Evolutionary conservation across 2,113 vertebrate genomes (phyloP).

Genomic region (Lichenostomus cassidix): DNA sequence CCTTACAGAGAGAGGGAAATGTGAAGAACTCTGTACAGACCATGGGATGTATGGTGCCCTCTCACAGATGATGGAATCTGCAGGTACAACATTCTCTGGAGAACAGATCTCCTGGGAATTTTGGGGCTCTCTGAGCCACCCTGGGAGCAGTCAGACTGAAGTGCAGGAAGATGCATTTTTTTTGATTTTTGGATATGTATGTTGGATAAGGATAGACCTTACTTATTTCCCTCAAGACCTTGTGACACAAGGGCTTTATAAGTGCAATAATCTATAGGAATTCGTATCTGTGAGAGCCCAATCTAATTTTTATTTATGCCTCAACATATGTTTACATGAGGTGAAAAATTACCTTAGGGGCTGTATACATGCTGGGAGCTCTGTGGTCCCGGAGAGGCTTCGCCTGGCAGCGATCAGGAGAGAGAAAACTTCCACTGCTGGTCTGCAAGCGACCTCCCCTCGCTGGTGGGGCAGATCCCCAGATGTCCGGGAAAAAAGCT

Average conservation of each 20-base stretch:
- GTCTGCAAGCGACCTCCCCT: no score
- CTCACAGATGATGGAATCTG: neutral
- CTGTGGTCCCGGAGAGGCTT: no score
- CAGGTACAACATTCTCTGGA: neutral
- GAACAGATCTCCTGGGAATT: neutral
- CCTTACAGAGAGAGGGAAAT: neutral
- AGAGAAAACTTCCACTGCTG: no score
- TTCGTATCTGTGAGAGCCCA: neutral
- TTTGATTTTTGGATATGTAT: neutral
- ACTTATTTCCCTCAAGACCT: neutral
- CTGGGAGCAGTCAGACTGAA: neutral
- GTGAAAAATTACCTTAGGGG: no score
- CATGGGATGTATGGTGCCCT: rapidly evolving
- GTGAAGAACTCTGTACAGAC: neutral
- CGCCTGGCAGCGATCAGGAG: no score
- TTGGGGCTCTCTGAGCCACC: rapidly evolving
- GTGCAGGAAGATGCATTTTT: neutral
- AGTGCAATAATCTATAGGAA: neutral
- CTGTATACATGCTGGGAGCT: no score
- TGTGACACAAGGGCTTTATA: neutral
- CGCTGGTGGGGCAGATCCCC: no score
- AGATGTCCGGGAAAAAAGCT: no score
- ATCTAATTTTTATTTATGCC: no score
- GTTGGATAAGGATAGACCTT: neutral
- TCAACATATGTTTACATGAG: no score